Evolutionary conservation across 2,888 invertebrate species (phyloP).

Genomic region (Eupithecia abbreviata): DNA sequence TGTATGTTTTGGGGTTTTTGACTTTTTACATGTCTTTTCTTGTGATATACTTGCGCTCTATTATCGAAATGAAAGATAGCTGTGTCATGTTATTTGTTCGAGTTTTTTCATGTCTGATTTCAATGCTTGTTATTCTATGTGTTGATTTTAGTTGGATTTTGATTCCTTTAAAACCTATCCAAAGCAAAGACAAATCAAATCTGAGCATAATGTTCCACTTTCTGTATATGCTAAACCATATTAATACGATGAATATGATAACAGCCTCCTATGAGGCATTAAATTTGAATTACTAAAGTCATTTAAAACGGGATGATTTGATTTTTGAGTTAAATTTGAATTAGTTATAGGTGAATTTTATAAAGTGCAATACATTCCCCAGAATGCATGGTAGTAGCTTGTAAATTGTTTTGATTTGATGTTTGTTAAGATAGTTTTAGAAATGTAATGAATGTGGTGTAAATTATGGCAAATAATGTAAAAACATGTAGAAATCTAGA

Average conservation of each 20-base stretch:
- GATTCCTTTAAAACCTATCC: neutral
- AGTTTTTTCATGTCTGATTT: conserved; percentile 6
- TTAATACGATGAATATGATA: conserved; percentile 18
- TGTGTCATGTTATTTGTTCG: conserved; percentile 57
- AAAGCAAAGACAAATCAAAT: neutral
- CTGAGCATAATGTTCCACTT: neutral
- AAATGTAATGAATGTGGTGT: conserved; percentile 34
- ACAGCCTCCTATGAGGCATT: conserved; percentile 16
- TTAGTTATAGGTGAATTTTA: conserved; percentile 41
- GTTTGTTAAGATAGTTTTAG: conserved; percentile 28
- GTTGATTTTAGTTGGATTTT: neutral
- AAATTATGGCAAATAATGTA: conserved; percentile 32
- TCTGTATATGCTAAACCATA: neutral
- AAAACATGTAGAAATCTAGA: conserved; percentile 32
- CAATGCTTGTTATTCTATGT: neutral
- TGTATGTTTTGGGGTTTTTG: conserved; percentile 63
- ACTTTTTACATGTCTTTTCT: conserved; percentile 54
- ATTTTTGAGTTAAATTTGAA: conserved; percentile 31
- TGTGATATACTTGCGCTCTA: conserved; percentile 38
- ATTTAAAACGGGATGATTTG: too few species aligned
- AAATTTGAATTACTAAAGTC: conserved; percentile 37
- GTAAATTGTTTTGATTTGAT: conserved; percentile 44
- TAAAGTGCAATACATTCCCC: conserved; percentile 71
- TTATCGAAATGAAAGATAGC: neutral
- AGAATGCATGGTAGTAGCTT: conserved; percentile 58